Evolutionary conservation across 2,888 invertebrate species (phyloP).

Genomic region (Eristalinus sepulchralis): DNA sequence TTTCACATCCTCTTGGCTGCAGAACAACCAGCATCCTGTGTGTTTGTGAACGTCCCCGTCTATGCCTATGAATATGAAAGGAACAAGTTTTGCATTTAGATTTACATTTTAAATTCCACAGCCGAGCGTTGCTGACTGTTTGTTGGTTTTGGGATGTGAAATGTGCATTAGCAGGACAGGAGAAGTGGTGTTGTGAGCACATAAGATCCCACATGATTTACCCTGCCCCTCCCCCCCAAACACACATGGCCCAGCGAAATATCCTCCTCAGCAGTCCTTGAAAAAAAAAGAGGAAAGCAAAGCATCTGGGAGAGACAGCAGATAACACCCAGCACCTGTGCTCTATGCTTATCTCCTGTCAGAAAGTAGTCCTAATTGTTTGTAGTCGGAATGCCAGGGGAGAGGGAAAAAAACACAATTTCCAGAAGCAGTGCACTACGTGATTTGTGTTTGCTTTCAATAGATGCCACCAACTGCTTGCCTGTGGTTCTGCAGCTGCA

Average conservation of each 20-base stretch:
- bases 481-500: slow-evolving; percentile 8
- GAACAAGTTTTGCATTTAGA: slow-evolving; percentile 69
- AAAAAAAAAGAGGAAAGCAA: slow-evolving; percentile 28
- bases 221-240: background rate
- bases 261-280: slow-evolving; percentile 44
- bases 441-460: slow-evolving; percentile 18
- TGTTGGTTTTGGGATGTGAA: slow-evolving; percentile 12
- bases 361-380: slow-evolving; percentile 58
- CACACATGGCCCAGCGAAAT: slow-evolving; percentile 1
- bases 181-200: background rate
- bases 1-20: slow-evolving; percentile 71
- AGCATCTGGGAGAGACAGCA: background rate
- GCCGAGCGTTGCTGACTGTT: background rate
- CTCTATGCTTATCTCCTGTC: slow-evolving; percentile 19
- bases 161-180: slow-evolving; percentile 38
- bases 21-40: slow-evolving; percentile 64
- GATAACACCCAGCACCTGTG: background rate
- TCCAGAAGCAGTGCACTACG: slow-evolving; percentile 19
- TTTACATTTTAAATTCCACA: slow-evolving; percentile 68
- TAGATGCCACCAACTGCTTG: slow-evolving; percentile 37
- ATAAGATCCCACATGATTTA: background rate
- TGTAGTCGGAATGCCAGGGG: slow-evolving; percentile 45
- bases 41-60: slow-evolving; percentile 20
- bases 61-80: slow-evolving; percentile 65
- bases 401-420: slow-evolving; percentile 7